Conservation (phyloP, 1,140 invertebrate species). For the Saxidomus purpurata region DNA sequence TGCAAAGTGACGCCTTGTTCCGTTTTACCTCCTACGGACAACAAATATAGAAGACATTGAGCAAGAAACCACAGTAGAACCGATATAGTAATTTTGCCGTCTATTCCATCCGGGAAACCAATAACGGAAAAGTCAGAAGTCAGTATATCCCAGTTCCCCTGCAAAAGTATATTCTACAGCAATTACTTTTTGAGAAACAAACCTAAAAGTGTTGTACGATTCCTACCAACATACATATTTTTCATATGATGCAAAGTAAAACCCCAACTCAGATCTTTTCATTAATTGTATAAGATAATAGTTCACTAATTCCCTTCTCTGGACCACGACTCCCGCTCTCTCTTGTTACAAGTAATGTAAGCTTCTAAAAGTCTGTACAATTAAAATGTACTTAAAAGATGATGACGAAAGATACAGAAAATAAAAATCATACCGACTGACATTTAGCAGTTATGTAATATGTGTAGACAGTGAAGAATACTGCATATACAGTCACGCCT, state of each 20-base stretch:
- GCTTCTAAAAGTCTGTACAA: no score
- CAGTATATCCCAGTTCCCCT: constrained; percentile 26
- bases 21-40: background rate
- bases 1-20: constrained; percentile 6
- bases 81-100: background rate
- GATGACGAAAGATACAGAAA: background rate
- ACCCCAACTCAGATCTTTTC: no score
- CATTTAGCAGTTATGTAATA: constrained; percentile 38
- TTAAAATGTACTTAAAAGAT: no score
- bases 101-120: background rate
- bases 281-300: no score
- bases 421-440: constrained; percentile 9
- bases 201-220: no score
- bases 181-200: no score
- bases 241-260: no score
- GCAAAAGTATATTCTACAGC: constrained; percentile 16
- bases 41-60: constrained; percentile 20
- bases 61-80: constrained; percentile 31
- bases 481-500: background rate
- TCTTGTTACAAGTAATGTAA: no score
- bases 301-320: no score
- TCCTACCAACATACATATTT: no score
- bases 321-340: no score
- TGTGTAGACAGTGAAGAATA: constrained; percentile 32
- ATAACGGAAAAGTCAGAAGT: background rate